Conservation (phyloP, 2,888 invertebrate genomes). For the Clistopyga incitator region DNA sequence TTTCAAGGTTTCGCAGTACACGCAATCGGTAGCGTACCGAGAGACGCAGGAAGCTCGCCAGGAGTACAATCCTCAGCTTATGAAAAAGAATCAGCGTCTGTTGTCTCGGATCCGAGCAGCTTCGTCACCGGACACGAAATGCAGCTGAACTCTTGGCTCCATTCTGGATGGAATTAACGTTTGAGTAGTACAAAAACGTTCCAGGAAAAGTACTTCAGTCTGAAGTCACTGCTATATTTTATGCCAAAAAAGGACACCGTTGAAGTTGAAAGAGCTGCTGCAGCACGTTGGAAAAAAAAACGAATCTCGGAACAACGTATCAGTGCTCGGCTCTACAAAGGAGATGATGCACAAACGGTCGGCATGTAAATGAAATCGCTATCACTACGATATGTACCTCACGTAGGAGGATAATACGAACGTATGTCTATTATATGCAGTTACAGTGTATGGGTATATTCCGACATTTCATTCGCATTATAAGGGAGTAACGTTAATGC, state of each 20-base stretch:
- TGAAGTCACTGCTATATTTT: constrained; percentile 9
- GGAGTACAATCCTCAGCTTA: constrained; percentile 67
- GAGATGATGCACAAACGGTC: constrained; percentile 35
- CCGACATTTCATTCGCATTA: constrained; percentile 57
- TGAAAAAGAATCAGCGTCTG: constrained; percentile 67
- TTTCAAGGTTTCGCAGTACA: constrained; percentile 74
- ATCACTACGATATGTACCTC: constrained; percentile 46
- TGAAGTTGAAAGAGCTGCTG: constrained; percentile 8
- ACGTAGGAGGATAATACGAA: constrained; percentile 48
- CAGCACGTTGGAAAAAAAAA: not conserved
- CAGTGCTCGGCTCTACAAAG: constrained; percentile 22
- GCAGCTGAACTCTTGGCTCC: constrained; percentile 9
- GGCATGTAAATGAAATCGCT: constrained; percentile 47
- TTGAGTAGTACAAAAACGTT: constrained; percentile 25
- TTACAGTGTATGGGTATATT: constrained; percentile 29
- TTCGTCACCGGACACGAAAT: constrained; percentile 39
- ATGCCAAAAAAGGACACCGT: constrained; percentile 27
- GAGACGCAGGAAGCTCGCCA: constrained; percentile 68
- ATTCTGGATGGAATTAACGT: not conserved
- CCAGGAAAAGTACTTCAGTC: constrained; percentile 5
- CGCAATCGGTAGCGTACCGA: constrained; percentile 72
- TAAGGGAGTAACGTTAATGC: constrained; percentile 47
- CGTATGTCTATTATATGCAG: constrained; percentile 42
- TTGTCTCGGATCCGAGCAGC: constrained; percentile 35
- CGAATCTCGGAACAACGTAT: constrained; percentile 29